phyloP scores from a whole-genome alignment of 2,113 vertebrate genomes.

The Onychorhynchus coronatus region DNA sequence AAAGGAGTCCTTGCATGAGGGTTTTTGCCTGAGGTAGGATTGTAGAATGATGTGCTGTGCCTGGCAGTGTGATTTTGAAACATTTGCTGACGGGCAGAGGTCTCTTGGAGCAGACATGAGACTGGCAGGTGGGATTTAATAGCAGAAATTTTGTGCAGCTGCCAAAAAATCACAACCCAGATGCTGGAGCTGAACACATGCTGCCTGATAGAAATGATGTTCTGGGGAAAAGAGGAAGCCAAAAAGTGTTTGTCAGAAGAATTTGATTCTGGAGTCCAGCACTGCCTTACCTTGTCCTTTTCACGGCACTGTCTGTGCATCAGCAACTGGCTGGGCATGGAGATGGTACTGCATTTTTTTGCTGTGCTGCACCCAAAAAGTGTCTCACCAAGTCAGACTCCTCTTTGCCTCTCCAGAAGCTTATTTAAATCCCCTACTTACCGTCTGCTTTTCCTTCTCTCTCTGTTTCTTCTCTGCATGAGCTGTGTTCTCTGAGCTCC shows the following conservation, averaged over 20 bases:
- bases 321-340: not conserved
- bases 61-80: slow-evolving; percentile 23
- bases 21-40: not conserved
- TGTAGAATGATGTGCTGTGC: slow-evolving; percentile 2
- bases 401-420: not conserved
- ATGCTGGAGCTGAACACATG: slow-evolving; percentile 41
- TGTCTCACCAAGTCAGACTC: not conserved
- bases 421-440: not conserved
- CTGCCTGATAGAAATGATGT: slow-evolving; percentile 19
- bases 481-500: not conserved
- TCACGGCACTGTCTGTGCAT: not conserved
- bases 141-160: slow-evolving; percentile 51
- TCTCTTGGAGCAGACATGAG: slow-evolving; percentile 54
- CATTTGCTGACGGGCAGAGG: slow-evolving; percentile 51
- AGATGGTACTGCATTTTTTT: not conserved
- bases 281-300: not conserved
- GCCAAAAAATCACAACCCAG: slow-evolving; percentile 51
- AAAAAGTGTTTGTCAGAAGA: not conserved
- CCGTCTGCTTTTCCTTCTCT: not conserved
- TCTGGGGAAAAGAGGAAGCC: slow-evolving; percentile 8
- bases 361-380: not conserved
- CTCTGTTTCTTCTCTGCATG: not conserved
- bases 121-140: slow-evolving; percentile 58
- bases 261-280: not conserved
- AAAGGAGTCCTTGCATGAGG: not conserved